Evolutionary conservation across 2,888 invertebrate species (phyloP).

Genomic region (Lasioglossum vierecki): DNA sequence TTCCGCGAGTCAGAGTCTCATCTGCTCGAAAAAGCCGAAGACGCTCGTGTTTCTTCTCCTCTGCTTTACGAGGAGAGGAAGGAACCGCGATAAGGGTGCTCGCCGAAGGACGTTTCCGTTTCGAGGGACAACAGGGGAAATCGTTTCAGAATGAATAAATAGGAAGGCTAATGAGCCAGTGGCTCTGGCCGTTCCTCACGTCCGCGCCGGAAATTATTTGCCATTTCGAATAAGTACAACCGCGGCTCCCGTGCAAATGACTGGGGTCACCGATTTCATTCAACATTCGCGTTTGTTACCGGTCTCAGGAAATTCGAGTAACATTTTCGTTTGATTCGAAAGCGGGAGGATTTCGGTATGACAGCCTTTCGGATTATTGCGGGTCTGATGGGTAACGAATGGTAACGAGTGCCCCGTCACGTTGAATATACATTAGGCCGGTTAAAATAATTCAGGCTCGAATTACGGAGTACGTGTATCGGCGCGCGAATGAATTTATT

Average conservation of each 20-base stretch:
- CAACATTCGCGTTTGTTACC: neutral
- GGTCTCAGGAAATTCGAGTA: neutral
- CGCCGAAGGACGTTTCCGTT: constrained; percentile 68
- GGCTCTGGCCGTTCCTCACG: constrained; percentile 47
- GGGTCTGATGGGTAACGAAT: constrained; percentile 37
- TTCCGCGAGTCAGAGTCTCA: neutral
- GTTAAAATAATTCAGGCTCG: constrained; percentile 45
- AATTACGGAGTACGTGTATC: constrained; percentile 40
- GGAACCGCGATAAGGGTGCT: constrained; percentile 67
- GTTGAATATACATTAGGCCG: constrained; percentile 26
- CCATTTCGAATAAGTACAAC: constrained; percentile 64
- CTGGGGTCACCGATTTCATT: neutral
- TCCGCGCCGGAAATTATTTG: constrained; percentile 66
- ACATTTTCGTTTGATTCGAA: neutral
- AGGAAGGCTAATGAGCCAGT: constrained; percentile 65
- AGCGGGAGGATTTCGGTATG: neutral
- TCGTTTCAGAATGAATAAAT: constrained; percentile 68
- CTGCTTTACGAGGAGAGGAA: constrained; percentile 68
- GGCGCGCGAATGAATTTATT: constrained; percentile 62
- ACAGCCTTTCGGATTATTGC: constrained; percentile 12
- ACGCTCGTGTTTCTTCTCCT: constrained; percentile 31
- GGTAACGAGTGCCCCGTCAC: constrained; percentile 23
- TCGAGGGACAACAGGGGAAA: constrained; percentile 65
- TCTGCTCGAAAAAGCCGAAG: constrained; percentile 28
- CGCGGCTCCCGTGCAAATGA: neutral